These are phyloP conservation scores for Tenthredo livida DNA, from an alignment of 2,888 invertebrate genomes.

Conservation along the genomic window DNA sequence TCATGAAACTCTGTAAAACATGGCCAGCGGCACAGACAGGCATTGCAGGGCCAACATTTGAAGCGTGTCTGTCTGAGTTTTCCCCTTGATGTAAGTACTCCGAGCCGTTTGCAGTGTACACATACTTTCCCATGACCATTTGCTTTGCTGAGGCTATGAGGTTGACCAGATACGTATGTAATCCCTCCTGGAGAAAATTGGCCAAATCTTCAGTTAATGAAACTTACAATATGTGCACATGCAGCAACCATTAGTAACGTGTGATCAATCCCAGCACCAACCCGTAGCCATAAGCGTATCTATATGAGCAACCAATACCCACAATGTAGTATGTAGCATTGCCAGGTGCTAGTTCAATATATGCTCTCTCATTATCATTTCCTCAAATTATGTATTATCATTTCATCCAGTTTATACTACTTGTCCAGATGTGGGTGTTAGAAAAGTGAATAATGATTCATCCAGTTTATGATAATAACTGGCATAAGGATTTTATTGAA, in stretches of 20 bases:
- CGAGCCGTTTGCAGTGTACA: slow-evolving; percentile 77
- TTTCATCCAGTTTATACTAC: slow-evolving; percentile 6
- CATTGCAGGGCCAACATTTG: slow-evolving; percentile 78
- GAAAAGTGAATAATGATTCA: slow-evolving; percentile 14
- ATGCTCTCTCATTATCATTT: slow-evolving; percentile 59
- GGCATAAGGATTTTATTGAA: background rate
- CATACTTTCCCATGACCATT: slow-evolving; percentile 78
- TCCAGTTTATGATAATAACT: slow-evolving; percentile 1
- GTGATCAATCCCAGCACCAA: slow-evolving; percentile 76
- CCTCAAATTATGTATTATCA: slow-evolving; percentile 37
- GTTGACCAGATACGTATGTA: slow-evolving; percentile 77
- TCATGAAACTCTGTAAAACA: slow-evolving; percentile 78
- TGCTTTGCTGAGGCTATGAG: slow-evolving; percentile 78
- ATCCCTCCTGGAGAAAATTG: slow-evolving; percentile 77
- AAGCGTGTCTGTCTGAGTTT: slow-evolving; percentile 78
- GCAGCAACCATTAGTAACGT: slow-evolving; percentile 76
- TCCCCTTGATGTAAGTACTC: slow-evolving; percentile 77
- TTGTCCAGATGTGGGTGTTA: slow-evolving; percentile 24
- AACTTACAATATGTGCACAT: slow-evolving; percentile 73
- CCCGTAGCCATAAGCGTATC: slow-evolving; percentile 75
- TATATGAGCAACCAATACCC: slow-evolving; percentile 74
- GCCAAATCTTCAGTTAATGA: slow-evolving; percentile 75
- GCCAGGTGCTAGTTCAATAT: slow-evolving; percentile 75
- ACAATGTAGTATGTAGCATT: slow-evolving; percentile 72
- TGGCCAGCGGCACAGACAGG: slow-evolving; percentile 77